These are phyloP conservation scores for Allygus modestus DNA, from an alignment of 2,888 invertebrate species.

Conservation along the genomic window DNA sequence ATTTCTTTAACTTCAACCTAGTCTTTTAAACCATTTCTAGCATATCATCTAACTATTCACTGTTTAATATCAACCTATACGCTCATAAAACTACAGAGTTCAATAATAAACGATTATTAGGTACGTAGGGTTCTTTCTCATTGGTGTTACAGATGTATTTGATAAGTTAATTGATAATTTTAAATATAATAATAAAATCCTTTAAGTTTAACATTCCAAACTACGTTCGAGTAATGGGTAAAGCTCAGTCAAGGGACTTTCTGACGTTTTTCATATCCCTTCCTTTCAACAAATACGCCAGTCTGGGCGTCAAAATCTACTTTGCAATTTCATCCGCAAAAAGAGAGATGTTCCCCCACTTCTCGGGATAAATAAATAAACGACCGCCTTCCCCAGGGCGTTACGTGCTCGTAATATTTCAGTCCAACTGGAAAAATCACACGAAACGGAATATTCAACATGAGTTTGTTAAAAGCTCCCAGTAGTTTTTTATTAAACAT, in stretches of 20 bases:
- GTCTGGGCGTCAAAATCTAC: slow-evolving; percentile 41
- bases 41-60: no score
- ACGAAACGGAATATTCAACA: slow-evolving; percentile 34
- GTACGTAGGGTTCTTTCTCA: no score
- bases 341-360: slow-evolving; percentile 38
- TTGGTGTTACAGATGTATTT: no score
- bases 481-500: no score
- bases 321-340: slow-evolving; percentile 42
- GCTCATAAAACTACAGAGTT: no score
- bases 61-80: no score
- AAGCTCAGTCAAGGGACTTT: slow-evolving; percentile 14
- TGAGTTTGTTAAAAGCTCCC: not conserved
- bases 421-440: slow-evolving; percentile 23
- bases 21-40: no score
- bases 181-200: not conserved
- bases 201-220: not conserved
- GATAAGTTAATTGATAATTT: no score
- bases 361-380: slow-evolving; percentile 38
- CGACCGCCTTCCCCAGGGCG: not conserved
- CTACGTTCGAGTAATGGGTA: not conserved
- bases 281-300: slow-evolving; percentile 16
- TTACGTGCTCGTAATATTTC: slow-evolving; percentile 9
- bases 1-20: no score
- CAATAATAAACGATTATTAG: no score
- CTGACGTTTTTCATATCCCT: slow-evolving; percentile 24